Evolutionary conservation across 2,888 invertebrate species (phyloP), one percentile per base, ranked within the genome.

Genomic region (Scaptomyza parva): DNA sequence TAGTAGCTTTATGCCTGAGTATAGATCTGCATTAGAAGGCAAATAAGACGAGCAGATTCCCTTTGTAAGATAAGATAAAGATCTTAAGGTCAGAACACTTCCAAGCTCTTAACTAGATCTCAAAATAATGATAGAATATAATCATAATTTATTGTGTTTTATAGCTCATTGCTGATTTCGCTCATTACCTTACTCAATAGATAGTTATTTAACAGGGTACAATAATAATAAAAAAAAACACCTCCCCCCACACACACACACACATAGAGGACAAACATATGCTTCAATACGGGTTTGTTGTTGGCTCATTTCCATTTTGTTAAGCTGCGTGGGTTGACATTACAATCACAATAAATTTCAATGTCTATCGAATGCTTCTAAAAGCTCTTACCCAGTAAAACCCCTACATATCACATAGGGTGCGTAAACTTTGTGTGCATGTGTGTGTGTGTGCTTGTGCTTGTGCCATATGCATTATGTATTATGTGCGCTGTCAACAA

Each of bases 401-500:
- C 33, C 33, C 62, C 60, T 5, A 44, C 22, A 35, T 22, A 64
- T 33, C 41, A 48, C 41, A 48, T 20, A 44, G 30, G 14, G 12
- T 37, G 37, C 3, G 33, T 17, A 44, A 35, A 9, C 9, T 9
- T 3, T 9, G 18, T 45, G 22, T 41, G 64, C 44, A 57, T 54
- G 57, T 60, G 17, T 44, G 22, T 41, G 60, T 48, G 60, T 51
- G 57, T 57, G 37, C 45, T 18, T 54, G 40, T 26, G 45, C 22
- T 54, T 55, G 48, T 41, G 66, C 26, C 54, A 69, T 58, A 71
- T 77, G 80, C 66, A 86, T 86, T 86, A 86, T 86, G 82, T 86
- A 82, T 82, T 86, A 78, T 82, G 72, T 72, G 75, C 85, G 75
- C 78, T 83, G 87, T 87, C 83, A 78, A 70, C 88, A 87, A 87